phyloP scores from a whole-genome alignment of 1,140 invertebrate species.

The Mactra quadrangularis region DNA sequence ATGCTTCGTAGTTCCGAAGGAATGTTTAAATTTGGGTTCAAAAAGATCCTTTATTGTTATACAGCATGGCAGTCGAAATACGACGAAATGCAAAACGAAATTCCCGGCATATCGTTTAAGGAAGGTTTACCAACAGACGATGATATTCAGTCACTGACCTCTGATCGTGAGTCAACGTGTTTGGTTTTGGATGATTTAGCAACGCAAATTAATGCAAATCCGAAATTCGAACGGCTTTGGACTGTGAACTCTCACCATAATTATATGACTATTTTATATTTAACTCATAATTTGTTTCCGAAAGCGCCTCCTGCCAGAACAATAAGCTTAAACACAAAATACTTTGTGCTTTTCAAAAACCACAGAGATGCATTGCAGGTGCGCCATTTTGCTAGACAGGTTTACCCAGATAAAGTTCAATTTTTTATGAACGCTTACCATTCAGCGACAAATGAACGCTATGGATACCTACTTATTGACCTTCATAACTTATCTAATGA shows the following conservation, averaged over 20 bases:
- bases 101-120: too few relatives aligned
- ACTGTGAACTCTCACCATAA: not conserved
- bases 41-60: not conserved
- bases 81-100: too few relatives aligned
- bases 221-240: not conserved
- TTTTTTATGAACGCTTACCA: not conserved
- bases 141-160: too few relatives aligned
- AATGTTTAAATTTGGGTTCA: not conserved
- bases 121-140: too few relatives aligned
- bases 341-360: not conserved
- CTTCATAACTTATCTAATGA: not conserved
- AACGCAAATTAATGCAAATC: not conserved
- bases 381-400: not conserved
- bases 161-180: too few relatives aligned
- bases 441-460: not conserved
- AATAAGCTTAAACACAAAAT: too few relatives aligned
- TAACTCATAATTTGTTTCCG: constrained; percentile 3
- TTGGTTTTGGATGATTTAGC: not conserved
- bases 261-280: not conserved
- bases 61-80: not conserved
- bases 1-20: not conserved
- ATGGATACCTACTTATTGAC: not conserved
- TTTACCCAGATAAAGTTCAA: not conserved
- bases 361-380: not conserved
- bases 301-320: not conserved